Evolutionary conservation across 2,888 invertebrate species (phyloP).

Genomic region (Drosophila hamatofila): DNA sequence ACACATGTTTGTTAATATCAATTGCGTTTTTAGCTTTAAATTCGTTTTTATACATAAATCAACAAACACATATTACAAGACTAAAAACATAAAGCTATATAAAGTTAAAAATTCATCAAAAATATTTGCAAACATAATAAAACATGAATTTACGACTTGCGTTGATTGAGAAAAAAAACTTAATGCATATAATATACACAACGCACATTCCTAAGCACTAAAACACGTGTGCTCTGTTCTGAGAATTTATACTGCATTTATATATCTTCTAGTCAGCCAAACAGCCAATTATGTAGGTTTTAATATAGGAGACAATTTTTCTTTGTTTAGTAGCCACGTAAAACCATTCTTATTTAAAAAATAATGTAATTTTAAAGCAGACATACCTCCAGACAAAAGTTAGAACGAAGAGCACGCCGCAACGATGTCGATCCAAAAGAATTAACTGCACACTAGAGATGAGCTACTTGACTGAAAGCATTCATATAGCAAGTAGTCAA

Average conservation of each 20-base stretch:
- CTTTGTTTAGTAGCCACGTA: neutral
- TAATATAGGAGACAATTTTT: neutral
- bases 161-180: neutral
- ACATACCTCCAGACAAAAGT: constrained; percentile 42
- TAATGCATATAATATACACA: constrained; percentile 7
- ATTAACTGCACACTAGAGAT: constrained; percentile 7
- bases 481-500: neutral
- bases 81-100: neutral
- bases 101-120: neutral
- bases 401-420: constrained; percentile 52
- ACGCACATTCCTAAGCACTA: constrained; percentile 27
- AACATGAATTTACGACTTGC: constrained; percentile 2
- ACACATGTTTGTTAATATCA: constrained; percentile 15
- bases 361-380: neutral
- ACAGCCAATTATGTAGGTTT: neutral
- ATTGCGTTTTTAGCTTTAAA: neutral
- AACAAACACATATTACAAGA: neutral
- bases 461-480: constrained; percentile 2
- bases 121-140: neutral
- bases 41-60: too few relatives aligned
- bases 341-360: neutral
- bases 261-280: neutral
- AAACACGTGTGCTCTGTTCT: constrained; percentile 26
- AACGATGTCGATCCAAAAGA: constrained; percentile 42
- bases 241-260: neutral